A percentile compares a stretch with the other conserved stretches of the same genome.
phyloP scores from a whole-genome alignment of 2,797 vertebrate genomes.

The Lepus oiostolus region DNA sequence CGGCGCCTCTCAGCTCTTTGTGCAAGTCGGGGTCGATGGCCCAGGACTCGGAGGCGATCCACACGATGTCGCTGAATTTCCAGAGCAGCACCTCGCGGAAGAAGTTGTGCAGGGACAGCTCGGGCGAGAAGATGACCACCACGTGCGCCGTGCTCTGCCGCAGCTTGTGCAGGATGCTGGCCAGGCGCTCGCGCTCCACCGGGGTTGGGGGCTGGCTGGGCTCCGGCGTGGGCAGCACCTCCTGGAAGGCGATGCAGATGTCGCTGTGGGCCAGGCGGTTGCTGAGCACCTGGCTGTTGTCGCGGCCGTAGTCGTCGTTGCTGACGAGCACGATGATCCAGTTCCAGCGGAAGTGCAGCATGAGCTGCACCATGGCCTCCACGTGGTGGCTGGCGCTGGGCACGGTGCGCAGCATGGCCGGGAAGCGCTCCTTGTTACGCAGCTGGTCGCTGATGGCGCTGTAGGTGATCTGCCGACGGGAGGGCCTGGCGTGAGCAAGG shows the following conservation, averaged over 20 bases:
- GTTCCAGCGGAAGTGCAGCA: conserved; percentile 90
- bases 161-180: conserved; percentile 86
- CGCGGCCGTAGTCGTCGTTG: conserved; percentile 90
- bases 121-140: conserved; percentile 91
- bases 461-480: conserved; percentile 79
- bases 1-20: conserved; percentile 86
- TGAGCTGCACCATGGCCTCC: conserved; percentile 89
- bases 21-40: conserved; percentile 88
- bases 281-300: conserved; percentile 88
- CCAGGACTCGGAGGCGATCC: conserved; percentile 94
- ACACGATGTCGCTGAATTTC: conserved; percentile 90
- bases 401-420: conserved; percentile 90
- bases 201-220: rapidly evolving
- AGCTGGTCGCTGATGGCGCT: conserved; percentile 73
- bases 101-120: conserved; percentile 86
- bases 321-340: conserved; percentile 92
- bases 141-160: conserved; percentile 88
- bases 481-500: rapidly evolving
- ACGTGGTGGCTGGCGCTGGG: conserved; percentile 92
- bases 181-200: neutral
- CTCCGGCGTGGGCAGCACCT: conserved; percentile 83
- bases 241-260: conserved; percentile 92
- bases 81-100: conserved; percentile 87
- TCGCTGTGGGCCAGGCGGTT: conserved; percentile 75
- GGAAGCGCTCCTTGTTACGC: conserved; percentile 84